Evolutionary conservation across 30 jellyfish, hydroid and myxozoan genomes (phyloP).

Genomic region (Aurelia aurita complex sp. Pacific): DNA sequence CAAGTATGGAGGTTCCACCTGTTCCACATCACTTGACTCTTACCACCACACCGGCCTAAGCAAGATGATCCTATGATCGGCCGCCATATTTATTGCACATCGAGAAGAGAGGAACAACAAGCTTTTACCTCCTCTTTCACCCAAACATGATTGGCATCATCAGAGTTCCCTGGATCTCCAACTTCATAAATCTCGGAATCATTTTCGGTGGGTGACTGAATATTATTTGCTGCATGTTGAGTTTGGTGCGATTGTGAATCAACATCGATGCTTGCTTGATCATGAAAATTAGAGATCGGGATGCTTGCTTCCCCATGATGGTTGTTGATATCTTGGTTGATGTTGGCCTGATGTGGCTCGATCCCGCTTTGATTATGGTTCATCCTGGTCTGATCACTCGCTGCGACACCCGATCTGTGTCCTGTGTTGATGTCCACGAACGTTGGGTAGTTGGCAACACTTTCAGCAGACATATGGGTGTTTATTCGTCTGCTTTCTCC

Average conservation of each 20-base stretch:
- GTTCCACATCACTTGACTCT: no score
- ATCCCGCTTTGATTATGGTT: slow-evolving; percentile 25
- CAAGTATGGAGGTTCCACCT: fast-evolving
- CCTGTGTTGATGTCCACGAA: slow-evolving; percentile 39
- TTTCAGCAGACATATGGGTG: slow-evolving; percentile 35
- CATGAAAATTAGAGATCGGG: slow-evolving; percentile 63
- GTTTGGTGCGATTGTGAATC: slow-evolving; percentile 61
- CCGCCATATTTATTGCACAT: neutral
- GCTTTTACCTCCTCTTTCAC: slow-evolving; percentile 58
- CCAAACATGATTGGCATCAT: slow-evolving; percentile 62
- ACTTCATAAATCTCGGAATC: slow-evolving; percentile 50
- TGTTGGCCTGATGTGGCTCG: slow-evolving; percentile 37
- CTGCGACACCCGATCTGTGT: slow-evolving; percentile 34
- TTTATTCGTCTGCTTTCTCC: neutral
- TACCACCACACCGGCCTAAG: no score
- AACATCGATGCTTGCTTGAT: slow-evolving; percentile 37
- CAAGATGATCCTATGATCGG: neutral
- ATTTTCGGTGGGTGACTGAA: slow-evolving; percentile 48
- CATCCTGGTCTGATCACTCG: slow-evolving; percentile 21
- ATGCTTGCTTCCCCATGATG: slow-evolving; percentile 43
- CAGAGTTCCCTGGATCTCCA: slow-evolving; percentile 32
- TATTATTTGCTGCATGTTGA: slow-evolving; percentile 13
- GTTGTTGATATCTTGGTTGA: slow-evolving; percentile 16
- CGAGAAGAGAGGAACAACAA: neutral
- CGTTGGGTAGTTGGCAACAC: slow-evolving; percentile 42